Evolutionary conservation across 2,888 invertebrate genomes (phyloP), one percentile per base, ranked within the genome.

Genomic region (Agrochola circellaris): DNA sequence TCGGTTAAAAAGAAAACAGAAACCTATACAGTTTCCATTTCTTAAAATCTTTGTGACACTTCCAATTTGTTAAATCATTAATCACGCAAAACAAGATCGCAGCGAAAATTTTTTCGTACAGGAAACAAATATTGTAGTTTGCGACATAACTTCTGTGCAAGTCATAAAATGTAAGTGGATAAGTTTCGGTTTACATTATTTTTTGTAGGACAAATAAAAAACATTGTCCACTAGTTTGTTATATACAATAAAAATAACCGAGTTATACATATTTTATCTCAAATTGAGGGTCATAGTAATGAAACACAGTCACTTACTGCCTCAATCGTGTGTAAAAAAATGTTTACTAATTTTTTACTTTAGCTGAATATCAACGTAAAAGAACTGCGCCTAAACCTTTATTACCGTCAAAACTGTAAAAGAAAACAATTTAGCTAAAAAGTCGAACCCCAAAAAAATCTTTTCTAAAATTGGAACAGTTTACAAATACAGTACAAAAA

Each of bases 41-140:
- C 38, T 73, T 64, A 60, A 82, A 77, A 82, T 66, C 54, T 23
- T 71, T 51, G 56, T 75, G 75, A 71, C 77, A 75, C 45, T 80
- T 23, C 67, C 71, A 78, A 82, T 85, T 79, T 79, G 75, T 80
- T 75, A 75, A 87, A 83, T 81, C 88, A 88, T 89, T 88, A 86
- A 84, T 82, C 75, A 85, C 72, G 58, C 79, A 74, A 75, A 86
- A 86, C 75, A 70, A 72, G 74, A 81, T 82, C 74, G 56, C 61
- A 67, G 81, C 80, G 83, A 89, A 87, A 76, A 65, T 87, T 90
- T 89, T 90, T 90, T 88, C 64, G 64, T 76, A 84, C 84, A 75
- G 73, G 81, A 87, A 90, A 89, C 79, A 81, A 87, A 89, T 88
- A 87, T 88, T 74, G 34, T 75, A 71, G 73, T 79, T 75, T 58